Evolutionary conservation across 2,888 invertebrate species (phyloP).

Genomic region (Meandrusa payeni): DNA sequence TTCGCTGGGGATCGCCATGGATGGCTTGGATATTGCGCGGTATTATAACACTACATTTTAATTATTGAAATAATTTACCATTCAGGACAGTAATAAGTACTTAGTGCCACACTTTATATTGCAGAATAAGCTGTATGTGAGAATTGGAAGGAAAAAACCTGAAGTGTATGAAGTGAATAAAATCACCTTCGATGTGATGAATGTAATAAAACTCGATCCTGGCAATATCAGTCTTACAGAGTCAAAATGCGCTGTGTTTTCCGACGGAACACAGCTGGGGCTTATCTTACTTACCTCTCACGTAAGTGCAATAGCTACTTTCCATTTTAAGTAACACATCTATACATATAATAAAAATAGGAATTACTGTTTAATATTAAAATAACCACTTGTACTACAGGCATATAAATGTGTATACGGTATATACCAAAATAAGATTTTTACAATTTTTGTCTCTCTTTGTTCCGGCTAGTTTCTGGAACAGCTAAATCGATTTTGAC

Average conservation of each 20-base stretch:
- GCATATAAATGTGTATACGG: too few relatives aligned
- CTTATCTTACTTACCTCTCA: constrained; percentile 67
- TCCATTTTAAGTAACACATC: too few relatives aligned
- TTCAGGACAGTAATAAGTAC: constrained; percentile 25
- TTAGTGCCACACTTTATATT: too few relatives aligned
- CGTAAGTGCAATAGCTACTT: constrained; percentile 45
- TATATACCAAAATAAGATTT: too few relatives aligned
- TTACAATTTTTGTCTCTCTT: too few relatives aligned
- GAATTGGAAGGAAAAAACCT: constrained; percentile 78
- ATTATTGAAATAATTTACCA: not conserved
- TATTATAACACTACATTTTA: constrained; percentile 39
- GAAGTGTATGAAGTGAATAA: constrained; percentile 70
- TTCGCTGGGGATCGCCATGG: constrained; percentile 90
- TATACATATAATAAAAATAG: not conserved
- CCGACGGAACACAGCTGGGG: constrained; percentile 73
- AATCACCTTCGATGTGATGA: constrained; percentile 58
- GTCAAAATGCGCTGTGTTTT: constrained; percentile 63
- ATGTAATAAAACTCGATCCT: constrained; percentile 55
- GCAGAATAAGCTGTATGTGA: constrained; percentile 91
- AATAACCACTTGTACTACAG: too few relatives aligned
- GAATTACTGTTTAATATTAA: too few relatives aligned
- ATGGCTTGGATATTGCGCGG: constrained; percentile 93
- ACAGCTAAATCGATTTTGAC: too few relatives aligned
- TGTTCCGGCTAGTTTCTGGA: too few relatives aligned
- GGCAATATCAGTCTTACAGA: constrained; percentile 51